A percentile compares a stretch with the other conserved stretches of the same genome.
Conservation (phyloP, 2,113 vertebrate species). For the Symphodus melops region DNA sequence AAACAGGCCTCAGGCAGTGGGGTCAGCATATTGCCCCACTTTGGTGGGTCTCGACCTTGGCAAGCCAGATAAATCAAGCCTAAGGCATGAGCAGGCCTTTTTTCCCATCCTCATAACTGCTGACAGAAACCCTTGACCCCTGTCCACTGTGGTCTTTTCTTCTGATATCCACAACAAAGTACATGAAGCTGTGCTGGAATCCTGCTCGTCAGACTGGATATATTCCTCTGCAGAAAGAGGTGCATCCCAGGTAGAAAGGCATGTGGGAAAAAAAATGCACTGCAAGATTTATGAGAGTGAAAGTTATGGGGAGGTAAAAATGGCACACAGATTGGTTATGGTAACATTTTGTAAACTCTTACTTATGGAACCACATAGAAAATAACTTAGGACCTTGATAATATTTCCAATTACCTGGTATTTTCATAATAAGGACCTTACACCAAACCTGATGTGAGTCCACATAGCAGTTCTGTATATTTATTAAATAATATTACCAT, state of each 20-base stretch:
- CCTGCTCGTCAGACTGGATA: slow-evolving; percentile 59
- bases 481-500: neutral
- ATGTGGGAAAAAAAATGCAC: neutral
- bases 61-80: slow-evolving; percentile 75
- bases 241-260: slow-evolving; percentile 51
- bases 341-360: neutral
- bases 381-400: no score
- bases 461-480: neutral
- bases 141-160: slow-evolving; percentile 63
- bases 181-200: slow-evolving; percentile 40
- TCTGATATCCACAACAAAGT: slow-evolving; percentile 42
- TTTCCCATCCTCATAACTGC: slow-evolving; percentile 40
- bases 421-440: no score
- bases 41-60: slow-evolving; percentile 59
- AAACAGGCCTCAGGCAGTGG: slow-evolving; percentile 41
- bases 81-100: slow-evolving; percentile 71
- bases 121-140: slow-evolving; percentile 65
- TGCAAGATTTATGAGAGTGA: neutral
- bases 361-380: neutral
- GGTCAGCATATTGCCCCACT: slow-evolving; percentile 61
- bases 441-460: neutral
- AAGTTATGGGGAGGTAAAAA: neutral
- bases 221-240: slow-evolving; percentile 43
- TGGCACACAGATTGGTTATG: neutral
- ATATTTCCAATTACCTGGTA: no score